These are phyloP conservation scores for Noctua fimbriata DNA, from an alignment of 2,888 invertebrate species.

Conservation along the genomic window DNA sequence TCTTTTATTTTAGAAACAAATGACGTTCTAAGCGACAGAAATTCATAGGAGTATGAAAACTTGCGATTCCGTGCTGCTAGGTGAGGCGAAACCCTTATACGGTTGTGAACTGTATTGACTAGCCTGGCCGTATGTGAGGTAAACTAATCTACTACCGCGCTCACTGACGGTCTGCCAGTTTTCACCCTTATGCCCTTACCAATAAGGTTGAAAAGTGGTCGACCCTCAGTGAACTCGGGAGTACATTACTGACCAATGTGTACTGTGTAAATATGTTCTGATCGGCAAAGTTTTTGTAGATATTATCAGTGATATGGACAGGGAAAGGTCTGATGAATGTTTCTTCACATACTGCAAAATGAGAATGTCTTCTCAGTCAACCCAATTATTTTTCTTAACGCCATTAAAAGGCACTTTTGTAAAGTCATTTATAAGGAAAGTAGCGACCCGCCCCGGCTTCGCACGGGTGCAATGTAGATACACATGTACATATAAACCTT, in stretches of 20 bases:
- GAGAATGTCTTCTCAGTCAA: background rate
- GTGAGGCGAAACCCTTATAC: background rate
- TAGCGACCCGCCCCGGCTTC: too few relatives aligned
- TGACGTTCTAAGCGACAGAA: background rate
- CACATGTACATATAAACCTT: too few relatives aligned
- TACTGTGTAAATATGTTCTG: background rate
- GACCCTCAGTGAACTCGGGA: too few relatives aligned
- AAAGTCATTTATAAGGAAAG: background rate
- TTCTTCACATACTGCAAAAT: background rate
- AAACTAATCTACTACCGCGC: background rate
- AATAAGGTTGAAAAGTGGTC: too few relatives aligned
- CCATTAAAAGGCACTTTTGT: background rate
- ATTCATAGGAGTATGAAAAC: background rate
- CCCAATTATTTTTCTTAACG: background rate
- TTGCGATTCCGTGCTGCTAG: background rate
- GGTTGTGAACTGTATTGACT: slow-evolving; percentile 17
- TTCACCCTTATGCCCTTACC: too few relatives aligned
- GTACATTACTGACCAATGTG: background rate
- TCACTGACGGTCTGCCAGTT: too few relatives aligned
- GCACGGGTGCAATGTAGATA: too few relatives aligned
- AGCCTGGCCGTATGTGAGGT: slow-evolving; percentile 15
- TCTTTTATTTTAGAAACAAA: background rate
- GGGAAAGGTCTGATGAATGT: background rate
- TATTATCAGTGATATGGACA: background rate
- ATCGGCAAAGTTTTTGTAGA: background rate